Conservation (phyloP, 2,797 vertebrate species). For the Clamator glandarius region DNA sequence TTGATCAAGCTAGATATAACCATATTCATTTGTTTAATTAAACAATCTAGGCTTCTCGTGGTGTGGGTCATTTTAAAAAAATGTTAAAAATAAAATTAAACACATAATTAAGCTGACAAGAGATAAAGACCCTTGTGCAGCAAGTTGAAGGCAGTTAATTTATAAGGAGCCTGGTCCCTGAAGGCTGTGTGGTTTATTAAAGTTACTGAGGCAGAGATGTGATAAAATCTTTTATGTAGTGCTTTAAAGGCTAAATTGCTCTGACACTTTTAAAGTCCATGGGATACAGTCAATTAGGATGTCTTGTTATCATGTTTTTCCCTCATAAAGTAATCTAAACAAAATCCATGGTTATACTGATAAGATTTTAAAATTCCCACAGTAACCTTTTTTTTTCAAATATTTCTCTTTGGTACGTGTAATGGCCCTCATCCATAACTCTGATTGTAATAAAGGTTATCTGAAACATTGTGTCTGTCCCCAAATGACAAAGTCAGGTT, state of each 20-base stretch:
- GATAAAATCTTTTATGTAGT: constrained; percentile 93
- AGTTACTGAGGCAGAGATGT: constrained; percentile 86
- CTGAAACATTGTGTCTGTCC: background rate
- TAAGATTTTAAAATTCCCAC: constrained; percentile 8
- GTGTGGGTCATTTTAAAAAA: constrained; percentile 90
- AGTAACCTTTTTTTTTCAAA: background rate
- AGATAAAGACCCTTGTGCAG: constrained; percentile 91
- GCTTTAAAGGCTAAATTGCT: constrained; percentile 83
- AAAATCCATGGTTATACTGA: constrained; percentile 7
- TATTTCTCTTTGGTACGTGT: background rate
- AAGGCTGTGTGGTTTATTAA: constrained; percentile 95
- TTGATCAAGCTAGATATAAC: constrained; percentile 85
- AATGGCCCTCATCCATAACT: background rate
- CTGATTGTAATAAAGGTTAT: background rate
- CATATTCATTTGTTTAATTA: constrained; percentile 97
- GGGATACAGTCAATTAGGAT: constrained; percentile 87
- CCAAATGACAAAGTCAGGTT: background rate
- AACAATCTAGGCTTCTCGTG: constrained; percentile 86
- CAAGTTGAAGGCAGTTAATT: constrained; percentile 90
- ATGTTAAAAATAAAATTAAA: constrained; percentile 98
- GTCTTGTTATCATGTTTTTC: constrained; percentile 86
- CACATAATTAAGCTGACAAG: constrained; percentile 94
- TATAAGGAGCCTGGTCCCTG: constrained; percentile 87
- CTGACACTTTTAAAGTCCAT: constrained; percentile 79
- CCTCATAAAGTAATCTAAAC: constrained; percentile 63